phyloP scores from a whole-genome alignment of 2,797 vertebrate species.

The Phrynocephalus guinanensis region DNA sequence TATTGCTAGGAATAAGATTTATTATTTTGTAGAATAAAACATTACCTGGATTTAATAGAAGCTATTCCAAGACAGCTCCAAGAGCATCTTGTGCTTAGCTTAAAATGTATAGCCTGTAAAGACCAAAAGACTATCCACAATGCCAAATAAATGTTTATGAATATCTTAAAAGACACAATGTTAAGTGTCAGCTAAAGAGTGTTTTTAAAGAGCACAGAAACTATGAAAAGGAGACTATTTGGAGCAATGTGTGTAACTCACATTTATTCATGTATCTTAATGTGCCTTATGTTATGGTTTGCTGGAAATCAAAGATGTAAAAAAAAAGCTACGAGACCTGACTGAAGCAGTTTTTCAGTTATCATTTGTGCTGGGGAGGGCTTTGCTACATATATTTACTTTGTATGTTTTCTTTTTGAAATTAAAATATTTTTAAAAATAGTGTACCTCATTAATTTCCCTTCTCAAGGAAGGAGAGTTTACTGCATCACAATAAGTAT shows the following conservation, averaged over 20 bases:
- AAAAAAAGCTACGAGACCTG: slow-evolving; percentile 73
- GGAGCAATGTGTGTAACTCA: slow-evolving; percentile 28
- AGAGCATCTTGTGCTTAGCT: slow-evolving; percentile 33
- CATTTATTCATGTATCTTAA: slow-evolving; percentile 59
- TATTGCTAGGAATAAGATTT: background rate
- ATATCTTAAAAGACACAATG: background rate
- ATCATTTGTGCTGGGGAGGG: slow-evolving; percentile 71
- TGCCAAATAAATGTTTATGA: slow-evolving; percentile 27
- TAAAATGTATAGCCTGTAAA: slow-evolving; percentile 14
- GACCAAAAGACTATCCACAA: background rate
- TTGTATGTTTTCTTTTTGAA: slow-evolving; percentile 68
- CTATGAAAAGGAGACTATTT: slow-evolving; percentile 34
- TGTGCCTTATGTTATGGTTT: slow-evolving; percentile 49
- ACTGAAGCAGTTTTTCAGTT: slow-evolving; percentile 59
- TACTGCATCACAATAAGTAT: background rate
- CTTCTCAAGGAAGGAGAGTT: background rate
- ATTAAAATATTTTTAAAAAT: slow-evolving; percentile 72
- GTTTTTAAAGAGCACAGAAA: slow-evolving; percentile 32
- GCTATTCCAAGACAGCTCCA: slow-evolving; percentile 10
- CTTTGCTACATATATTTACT: slow-evolving; percentile 68
- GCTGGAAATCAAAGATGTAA: slow-evolving; percentile 53
- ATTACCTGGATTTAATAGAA: background rate
- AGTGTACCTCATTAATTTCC: background rate
- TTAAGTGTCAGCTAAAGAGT: slow-evolving; percentile 56
- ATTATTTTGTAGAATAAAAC: background rate